A percentile compares a stretch with the other conserved stretches of the same genome.
These are phyloP conservation scores for Tragelaphus strepsiceros DNA, from an alignment of 2,113 vertebrate genomes.

Conservation along the genomic window DNA sequence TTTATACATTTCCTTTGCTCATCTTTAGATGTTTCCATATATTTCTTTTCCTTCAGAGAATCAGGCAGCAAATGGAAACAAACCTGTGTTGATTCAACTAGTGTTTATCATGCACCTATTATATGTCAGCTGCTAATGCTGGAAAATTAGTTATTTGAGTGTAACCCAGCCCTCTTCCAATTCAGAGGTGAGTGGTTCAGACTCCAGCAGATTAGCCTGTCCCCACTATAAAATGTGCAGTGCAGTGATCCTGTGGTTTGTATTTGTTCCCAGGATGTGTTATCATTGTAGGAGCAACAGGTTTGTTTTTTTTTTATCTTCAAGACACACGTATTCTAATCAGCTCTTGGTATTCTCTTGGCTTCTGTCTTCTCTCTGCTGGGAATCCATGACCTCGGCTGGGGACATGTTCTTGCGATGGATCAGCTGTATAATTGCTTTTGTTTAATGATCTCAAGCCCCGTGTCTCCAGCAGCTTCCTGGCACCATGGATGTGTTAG, in stretches of 20 bases:
- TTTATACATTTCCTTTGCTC: not conserved
- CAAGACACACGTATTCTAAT: not conserved
- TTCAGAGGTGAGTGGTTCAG: not conserved
- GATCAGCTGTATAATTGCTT: not conserved
- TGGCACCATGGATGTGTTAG: not conserved
- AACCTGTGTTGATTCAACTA: not conserved
- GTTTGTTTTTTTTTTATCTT: not conserved
- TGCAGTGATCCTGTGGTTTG: not conserved
- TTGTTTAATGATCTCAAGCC: not conserved
- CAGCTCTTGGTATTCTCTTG: not conserved
- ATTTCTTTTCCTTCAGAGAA: not conserved
- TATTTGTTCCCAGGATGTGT: not conserved
- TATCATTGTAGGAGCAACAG: not conserved
- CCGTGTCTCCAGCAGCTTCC: not conserved
- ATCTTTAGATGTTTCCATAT: not conserved
- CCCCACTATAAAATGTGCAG: not conserved
- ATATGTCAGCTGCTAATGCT: not conserved
- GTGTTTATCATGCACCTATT: not conserved
- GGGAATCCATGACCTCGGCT: not conserved
- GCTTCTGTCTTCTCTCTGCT: not conserved
- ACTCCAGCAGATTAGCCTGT: not conserved
- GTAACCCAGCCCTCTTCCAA: not conserved
- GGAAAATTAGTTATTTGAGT: not conserved
- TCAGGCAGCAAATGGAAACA: not conserved
- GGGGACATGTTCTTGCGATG: not conserved